phyloP scores from a whole-genome alignment of 2,797 vertebrate genomes.

The Diceros bicornis region DNA sequence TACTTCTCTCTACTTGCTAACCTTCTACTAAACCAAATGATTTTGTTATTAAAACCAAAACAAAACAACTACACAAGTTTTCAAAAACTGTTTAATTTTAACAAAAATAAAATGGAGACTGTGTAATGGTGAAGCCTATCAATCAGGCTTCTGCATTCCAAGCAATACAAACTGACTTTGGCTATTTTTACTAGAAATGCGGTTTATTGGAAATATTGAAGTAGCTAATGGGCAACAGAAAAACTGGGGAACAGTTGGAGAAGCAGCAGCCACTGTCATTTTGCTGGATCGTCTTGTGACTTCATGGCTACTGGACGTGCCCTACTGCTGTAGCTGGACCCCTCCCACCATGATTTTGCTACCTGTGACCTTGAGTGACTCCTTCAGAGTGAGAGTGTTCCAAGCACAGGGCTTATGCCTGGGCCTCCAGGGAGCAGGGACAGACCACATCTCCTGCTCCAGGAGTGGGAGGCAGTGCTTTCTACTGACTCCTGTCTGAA shows the following conservation, averaged over 20 bases:
- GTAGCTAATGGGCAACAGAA: not conserved
- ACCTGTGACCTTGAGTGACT: not conserved
- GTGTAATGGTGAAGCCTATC: not conserved
- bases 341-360: not conserved
- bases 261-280: not conserved
- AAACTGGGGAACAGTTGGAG: not conserved
- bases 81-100: slow-evolving; percentile 16
- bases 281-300: not conserved
- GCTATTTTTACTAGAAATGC: not conserved
- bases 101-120: not conserved
- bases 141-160: not conserved
- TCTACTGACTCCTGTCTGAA: not conserved
- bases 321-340: accelerated
- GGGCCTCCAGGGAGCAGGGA: not conserved
- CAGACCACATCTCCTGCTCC: not conserved
- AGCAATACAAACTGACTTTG: not conserved
- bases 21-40: not conserved
- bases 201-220: not conserved
- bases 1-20: not conserved
- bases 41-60: slow-evolving; percentile 50
- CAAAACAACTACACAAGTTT: not conserved
- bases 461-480: not conserved
- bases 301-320: no score
- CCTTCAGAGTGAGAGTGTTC: not conserved
- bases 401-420: not conserved